These are phyloP conservation scores for Mnemiopsis leidyi DNA, from an alignment of 37 sponge, comb jelly and placozoan species.

Conservation along the genomic window DNA sequence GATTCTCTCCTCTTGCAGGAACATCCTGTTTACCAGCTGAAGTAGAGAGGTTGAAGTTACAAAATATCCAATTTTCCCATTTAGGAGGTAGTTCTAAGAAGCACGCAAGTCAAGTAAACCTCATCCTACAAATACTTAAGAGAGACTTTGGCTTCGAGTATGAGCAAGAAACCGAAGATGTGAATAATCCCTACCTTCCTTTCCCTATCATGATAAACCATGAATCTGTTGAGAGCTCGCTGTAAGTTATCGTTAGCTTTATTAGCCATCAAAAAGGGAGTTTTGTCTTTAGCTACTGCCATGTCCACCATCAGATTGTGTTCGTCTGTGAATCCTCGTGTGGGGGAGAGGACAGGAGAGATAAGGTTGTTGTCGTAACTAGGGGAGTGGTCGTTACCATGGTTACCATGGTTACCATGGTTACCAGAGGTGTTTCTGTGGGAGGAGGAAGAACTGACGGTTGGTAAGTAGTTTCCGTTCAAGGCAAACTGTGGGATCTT, in stretches of 20 bases:
- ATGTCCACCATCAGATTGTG: constrained; percentile 15
- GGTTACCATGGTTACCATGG: not conserved
- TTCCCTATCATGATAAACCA: constrained; percentile 15
- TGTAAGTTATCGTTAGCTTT: constrained; percentile 15
- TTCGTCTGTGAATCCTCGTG: not conserved
- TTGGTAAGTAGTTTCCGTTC: not conserved
- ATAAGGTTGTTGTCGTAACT: not conserved
- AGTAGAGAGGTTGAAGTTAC: too few relatives aligned
- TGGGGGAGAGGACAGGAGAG: not conserved
- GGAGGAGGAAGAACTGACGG: not conserved
- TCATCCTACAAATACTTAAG: too few relatives aligned
- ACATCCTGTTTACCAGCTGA: not conserved
- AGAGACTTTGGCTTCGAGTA: too few relatives aligned
- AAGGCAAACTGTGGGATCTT: not conserved
- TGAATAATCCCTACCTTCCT: constrained; percentile 9
- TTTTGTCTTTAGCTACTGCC: constrained; percentile 1
- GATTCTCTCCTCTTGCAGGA: not conserved
- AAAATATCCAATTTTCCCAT: too few relatives aligned
- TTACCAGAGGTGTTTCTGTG: not conserved
- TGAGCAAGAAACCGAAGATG: too few relatives aligned
- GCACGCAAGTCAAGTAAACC: too few relatives aligned
- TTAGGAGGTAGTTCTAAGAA: too few relatives aligned
- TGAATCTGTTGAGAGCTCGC: not conserved
- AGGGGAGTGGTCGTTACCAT: not conserved
- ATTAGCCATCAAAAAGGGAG: not conserved